A percentile compares a stretch with the other conserved stretches of the same genome.
These are phyloP conservation scores for Tortrix viridana DNA, from an alignment of 2,888 invertebrate genomes.

Conservation along the genomic window DNA sequence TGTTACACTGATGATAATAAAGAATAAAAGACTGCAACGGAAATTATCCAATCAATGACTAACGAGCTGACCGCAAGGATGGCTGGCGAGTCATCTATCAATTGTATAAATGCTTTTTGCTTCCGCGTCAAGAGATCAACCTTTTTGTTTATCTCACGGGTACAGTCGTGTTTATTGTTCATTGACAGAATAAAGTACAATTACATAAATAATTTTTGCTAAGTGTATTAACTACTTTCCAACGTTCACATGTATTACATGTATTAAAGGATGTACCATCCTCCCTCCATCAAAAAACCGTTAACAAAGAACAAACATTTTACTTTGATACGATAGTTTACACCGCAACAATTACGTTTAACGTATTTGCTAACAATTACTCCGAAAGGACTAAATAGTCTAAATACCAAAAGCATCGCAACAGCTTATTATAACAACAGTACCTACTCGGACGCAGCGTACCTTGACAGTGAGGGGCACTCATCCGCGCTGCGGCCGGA, in stretches of 20 bases:
- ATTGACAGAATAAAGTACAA: neutral
- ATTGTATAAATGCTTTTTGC: conserved; percentile 33
- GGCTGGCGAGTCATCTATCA: conserved; percentile 24
- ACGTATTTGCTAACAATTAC: neutral
- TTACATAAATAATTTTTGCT: neutral
- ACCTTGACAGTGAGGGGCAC: conserved; percentile 49
- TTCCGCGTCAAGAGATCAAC: conserved; percentile 24
- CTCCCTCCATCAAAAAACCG: too few species aligned
- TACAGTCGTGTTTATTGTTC: neutral
- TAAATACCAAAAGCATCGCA: neutral
- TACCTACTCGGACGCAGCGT: conserved; percentile 34
- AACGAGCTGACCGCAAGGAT: conserved; percentile 26
- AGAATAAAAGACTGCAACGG: conserved; percentile 19
- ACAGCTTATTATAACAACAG: neutral
- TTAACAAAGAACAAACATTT: too few species aligned
- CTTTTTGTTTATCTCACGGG: conserved; percentile 1
- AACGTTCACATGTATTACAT: too few species aligned
- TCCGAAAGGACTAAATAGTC: neutral
- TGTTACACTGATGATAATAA: conserved; percentile 25
- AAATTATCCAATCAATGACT: conserved; percentile 30
- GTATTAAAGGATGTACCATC: too few species aligned
- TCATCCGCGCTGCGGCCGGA: conserved; percentile 40
- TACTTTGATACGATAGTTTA: too few species aligned
- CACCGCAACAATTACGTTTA: too few species aligned
- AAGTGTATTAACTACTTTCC: too few species aligned